Percentiles rank a stretch among this genome's conserved stretches.
These are phyloP conservation scores for Acheta domesticus DNA, from an alignment of 2,888 invertebrate genomes.

Conservation along the genomic window DNA sequence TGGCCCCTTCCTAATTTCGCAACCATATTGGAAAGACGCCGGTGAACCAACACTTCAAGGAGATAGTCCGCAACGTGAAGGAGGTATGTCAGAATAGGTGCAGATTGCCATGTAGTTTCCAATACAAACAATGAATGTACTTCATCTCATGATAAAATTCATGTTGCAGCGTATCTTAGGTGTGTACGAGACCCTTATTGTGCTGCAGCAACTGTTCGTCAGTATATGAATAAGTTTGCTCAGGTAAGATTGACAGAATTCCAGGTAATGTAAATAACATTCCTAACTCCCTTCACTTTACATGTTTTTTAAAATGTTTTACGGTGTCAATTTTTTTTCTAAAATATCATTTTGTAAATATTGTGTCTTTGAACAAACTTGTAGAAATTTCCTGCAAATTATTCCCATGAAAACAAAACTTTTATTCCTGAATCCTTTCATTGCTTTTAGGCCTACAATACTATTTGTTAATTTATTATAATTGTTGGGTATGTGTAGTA, in stretches of 20 bases:
- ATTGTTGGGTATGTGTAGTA: no score
- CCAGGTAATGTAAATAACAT: neutral
- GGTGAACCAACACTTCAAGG: slow-evolving; percentile 43
- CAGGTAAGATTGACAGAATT: slow-evolving; percentile 52
- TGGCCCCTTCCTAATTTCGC: slow-evolving; percentile 47
- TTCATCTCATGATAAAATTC: no score
- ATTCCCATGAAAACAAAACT: no score
- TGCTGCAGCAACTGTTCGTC: slow-evolving; percentile 71
- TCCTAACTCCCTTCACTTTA: no score
- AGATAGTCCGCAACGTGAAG: slow-evolving; percentile 31
- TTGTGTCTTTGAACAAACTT: no score
- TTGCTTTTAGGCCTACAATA: no score
- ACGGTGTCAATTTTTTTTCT: neutral
- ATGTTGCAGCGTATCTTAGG: slow-evolving; percentile 60
- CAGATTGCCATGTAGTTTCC: no score
- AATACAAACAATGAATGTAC: no score
- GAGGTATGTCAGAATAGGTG: slow-evolving; percentile 20
- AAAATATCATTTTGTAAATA: no score
- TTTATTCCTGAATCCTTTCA: no score
- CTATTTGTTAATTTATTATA: no score
- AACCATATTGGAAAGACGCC: slow-evolving; percentile 47
- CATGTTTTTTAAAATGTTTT: neutral
- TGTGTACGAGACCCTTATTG: slow-evolving; percentile 76
- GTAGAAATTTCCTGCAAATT: no score
- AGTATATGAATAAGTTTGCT: slow-evolving; percentile 75